phyloP scores from a whole-genome alignment of 1,140 invertebrate species.

The Diabrotica undecimpunctata region DNA sequence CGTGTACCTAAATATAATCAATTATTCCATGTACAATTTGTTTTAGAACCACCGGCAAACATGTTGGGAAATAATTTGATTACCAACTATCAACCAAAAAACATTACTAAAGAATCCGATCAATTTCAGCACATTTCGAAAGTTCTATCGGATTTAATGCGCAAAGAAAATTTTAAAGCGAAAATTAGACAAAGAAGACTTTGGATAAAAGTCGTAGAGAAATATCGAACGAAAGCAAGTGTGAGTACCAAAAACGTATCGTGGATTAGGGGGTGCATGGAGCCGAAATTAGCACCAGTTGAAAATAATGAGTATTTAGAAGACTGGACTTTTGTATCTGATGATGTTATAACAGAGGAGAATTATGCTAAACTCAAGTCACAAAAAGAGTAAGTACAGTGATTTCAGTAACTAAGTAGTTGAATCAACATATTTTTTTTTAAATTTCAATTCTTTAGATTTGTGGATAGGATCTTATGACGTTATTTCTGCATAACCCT shows the following conservation, averaged over 20 bases:
- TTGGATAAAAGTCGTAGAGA: conserved; percentile 27
- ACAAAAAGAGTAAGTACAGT: neutral
- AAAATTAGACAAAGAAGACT: conserved; percentile 28
- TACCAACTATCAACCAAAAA: neutral
- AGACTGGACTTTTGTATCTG: conserved; percentile 30
- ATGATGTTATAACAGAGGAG: conserved; percentile 24
- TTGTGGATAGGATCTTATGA: no score
- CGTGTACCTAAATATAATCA: neutral
- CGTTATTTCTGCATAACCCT: no score
- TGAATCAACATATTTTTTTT: no score
- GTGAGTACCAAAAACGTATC: conserved; percentile 21
- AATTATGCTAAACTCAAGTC: neutral
- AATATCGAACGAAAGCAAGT: conserved; percentile 14
- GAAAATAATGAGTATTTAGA: conserved; percentile 25
- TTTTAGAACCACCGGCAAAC: neutral
- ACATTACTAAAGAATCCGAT: neutral
- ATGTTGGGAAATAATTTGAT: neutral
- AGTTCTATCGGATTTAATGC: conserved; percentile 32
- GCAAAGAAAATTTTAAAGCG: conserved; percentile 31
- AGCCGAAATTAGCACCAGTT: conserved; percentile 18
- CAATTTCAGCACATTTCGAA: conserved; percentile 22
- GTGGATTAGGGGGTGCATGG: conserved; percentile 30
- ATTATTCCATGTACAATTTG: neutral
- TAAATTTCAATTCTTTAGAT: no score
- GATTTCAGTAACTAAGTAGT: neutral